Conservation (phyloP, 2,113 vertebrate genomes). For the Delphinapterus leucas region DNA sequence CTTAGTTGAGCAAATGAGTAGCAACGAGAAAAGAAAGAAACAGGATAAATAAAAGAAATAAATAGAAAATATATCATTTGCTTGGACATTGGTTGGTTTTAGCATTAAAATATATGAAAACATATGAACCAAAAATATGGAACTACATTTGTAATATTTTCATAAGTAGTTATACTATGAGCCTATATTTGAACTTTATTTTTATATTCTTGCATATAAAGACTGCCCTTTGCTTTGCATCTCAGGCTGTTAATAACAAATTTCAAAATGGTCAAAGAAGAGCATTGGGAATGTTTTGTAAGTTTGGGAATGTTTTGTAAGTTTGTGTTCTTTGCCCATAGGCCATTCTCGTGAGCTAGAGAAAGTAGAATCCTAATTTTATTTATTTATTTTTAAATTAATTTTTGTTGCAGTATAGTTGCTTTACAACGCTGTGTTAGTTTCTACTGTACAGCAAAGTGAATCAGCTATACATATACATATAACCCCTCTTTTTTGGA, state of each 20-base stretch:
- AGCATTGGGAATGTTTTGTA: not conserved
- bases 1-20: slow-evolving; percentile 54
- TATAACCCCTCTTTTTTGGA: no score
- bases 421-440: no score
- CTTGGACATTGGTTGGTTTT: not conserved
- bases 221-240: not conserved
- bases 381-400: not conserved
- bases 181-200: not conserved
- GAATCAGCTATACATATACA: no score
- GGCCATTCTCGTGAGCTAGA: not conserved
- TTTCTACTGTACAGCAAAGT: no score
- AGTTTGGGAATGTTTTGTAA: not conserved
- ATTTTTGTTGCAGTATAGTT: no score
- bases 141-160: not conserved
- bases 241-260: not conserved
- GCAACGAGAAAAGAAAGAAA: slow-evolving; percentile 39
- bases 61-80: not conserved
- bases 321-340: not conserved
- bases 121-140: slow-evolving; percentile 1
- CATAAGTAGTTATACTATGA: not conserved
- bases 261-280: not conserved
- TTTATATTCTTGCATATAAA: not conserved
- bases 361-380: not conserved
- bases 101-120: slow-evolving; percentile 27
- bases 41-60: not conserved